Conservation (phyloP, 2,888 invertebrate species). For the Colostygia pectinataria region DNA sequence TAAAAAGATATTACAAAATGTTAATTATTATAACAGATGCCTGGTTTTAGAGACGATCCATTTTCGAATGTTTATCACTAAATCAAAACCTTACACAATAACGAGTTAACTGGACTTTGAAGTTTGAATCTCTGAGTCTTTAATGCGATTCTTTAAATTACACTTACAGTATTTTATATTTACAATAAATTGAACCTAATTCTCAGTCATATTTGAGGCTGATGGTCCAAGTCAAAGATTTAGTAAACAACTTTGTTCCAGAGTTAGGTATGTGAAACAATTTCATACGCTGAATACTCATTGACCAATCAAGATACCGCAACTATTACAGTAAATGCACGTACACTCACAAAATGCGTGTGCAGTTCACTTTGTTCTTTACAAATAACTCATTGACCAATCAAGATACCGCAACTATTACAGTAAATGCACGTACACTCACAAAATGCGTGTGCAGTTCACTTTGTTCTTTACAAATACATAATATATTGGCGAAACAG, state of each 20-base stretch:
- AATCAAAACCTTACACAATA: conserved; percentile 39
- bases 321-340: no score
- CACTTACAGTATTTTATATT: conserved; percentile 55
- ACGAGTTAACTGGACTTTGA: conserved; percentile 47
- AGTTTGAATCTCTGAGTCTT: conserved; percentile 40
- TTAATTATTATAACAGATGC: conserved; percentile 30
- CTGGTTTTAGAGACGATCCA: conserved; percentile 30
- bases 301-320: no score
- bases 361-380: no score
- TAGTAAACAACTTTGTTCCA: no score
- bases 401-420: no score
- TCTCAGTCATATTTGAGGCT: conserved; percentile 77
- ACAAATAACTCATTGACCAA: no score
- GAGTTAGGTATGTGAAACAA: no score
- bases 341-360: no score
- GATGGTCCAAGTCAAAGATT: conserved; percentile 42
- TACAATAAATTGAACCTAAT: conserved; percentile 78
- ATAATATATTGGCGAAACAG: no score
- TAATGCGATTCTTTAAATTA: conserved; percentile 47
- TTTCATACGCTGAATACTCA: not conserved
- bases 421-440: no score
- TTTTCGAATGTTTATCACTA: conserved; percentile 32
- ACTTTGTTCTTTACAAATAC: no score
- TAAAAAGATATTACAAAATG: conserved; percentile 14
- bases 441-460: no score